A percentile compares a stretch with the other conserved stretches of the same genome.
Conservation (phyloP, 2,797 vertebrate genomes). For the Acipenser ruthenus region DNA sequence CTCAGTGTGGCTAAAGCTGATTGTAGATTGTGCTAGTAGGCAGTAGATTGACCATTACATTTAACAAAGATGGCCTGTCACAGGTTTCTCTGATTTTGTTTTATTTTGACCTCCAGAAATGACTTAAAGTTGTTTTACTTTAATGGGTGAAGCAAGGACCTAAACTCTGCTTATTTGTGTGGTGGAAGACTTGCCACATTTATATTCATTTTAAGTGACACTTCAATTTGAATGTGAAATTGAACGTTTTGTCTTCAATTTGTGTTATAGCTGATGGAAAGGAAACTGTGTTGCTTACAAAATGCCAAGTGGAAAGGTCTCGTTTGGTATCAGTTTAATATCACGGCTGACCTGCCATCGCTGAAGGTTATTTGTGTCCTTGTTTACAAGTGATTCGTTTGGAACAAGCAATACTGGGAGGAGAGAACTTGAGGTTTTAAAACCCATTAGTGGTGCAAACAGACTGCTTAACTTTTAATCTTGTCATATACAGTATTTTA, state of each 20-base stretch:
- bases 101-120: constrained; percentile 24
- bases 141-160: constrained; percentile 16
- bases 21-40: background rate
- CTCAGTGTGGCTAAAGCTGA: too few species aligned
- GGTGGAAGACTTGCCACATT: constrained; percentile 46
- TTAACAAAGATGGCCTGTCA: constrained; percentile 17
- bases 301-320: constrained; percentile 36
- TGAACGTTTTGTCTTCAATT: constrained; percentile 19
- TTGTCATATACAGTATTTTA: too few species aligned
- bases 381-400: constrained; percentile 19
- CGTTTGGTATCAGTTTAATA: constrained; percentile 35
- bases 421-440: constrained; percentile 2
- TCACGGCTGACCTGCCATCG: constrained; percentile 40
- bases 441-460: constrained; percentile 7
- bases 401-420: constrained; percentile 9
- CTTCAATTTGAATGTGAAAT: constrained; percentile 58
- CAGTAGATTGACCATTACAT: constrained; percentile 23
- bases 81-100: constrained; percentile 1
- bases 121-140: constrained; percentile 24
- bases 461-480: background rate
- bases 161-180: constrained; percentile 27
- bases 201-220: constrained; percentile 63
- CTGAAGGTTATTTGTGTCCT: constrained; percentile 49
- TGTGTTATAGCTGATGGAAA: constrained; percentile 16
- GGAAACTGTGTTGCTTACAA: constrained; percentile 25